Evolutionary conservation across 2,113 vertebrate species (phyloP).

Genomic region (Pagrus major): DNA sequence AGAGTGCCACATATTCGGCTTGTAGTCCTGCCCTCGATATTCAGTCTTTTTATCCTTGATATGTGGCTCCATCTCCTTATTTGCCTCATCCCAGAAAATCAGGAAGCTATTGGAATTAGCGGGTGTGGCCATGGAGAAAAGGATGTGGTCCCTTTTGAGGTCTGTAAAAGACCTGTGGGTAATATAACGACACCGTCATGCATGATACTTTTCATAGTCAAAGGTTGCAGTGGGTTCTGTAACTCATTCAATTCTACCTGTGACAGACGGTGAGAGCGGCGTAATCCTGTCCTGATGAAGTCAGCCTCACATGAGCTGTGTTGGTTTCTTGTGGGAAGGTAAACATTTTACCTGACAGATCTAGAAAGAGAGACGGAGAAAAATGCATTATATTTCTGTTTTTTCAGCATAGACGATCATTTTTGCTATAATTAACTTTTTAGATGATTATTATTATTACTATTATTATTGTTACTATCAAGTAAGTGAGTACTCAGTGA

Average conservation of each 20-base stretch:
- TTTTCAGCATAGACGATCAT: background rate
- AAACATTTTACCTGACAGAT: conserved; percentile 78
- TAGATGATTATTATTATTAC: background rate
- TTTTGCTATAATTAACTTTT: background rate
- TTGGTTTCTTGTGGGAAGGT: conserved; percentile 64
- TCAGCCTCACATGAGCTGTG: conserved; percentile 54
- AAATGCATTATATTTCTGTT: background rate
- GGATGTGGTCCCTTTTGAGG: conserved; percentile 50
- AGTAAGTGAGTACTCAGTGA: background rate
- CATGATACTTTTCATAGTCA: background rate
- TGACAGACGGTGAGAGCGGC: conserved; percentile 65
- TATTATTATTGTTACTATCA: background rate
- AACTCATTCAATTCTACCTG: conserved; percentile 53
- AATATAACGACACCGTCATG: background rate
- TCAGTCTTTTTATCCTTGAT: background rate
- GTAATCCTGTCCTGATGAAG: background rate
- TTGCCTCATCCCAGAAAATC: conserved; percentile 50
- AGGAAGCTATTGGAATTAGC: conserved; percentile 31
- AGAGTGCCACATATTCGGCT: conserved; percentile 71
- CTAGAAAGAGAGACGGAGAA: conserved; percentile 31
- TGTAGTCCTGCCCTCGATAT: conserved; percentile 49
- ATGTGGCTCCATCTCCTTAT: conserved; percentile 28
- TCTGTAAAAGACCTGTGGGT: conserved; percentile 72
- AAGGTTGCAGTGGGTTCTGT: background rate
- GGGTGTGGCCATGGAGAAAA: conserved; percentile 72